Evolutionary conservation across 1,140 invertebrate species (phyloP), one percentile per base, ranked within the genome.

Genomic region (Saccostrea cuccullata): DNA sequence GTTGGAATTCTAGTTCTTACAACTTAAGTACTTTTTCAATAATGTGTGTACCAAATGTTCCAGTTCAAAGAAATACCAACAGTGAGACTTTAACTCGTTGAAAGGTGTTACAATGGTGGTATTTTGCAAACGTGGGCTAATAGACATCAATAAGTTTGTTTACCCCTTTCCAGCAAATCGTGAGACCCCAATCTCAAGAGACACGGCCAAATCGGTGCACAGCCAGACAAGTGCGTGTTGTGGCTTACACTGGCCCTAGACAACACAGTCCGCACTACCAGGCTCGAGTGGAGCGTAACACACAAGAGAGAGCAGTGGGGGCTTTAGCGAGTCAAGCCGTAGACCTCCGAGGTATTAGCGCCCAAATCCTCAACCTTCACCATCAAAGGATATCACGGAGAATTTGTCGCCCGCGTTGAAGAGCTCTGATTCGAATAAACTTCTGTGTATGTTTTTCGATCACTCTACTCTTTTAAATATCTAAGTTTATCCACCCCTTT

Each of bases 21-120:
- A 77, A 77, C 70, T 77, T 77, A 40, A 77, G 70, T 77, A 77
- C 70, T 77, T 77, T 67, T 77, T 77, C 70, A 77, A 77, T 77
- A 77, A 77, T 77, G 70, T 77, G 70, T 77, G 70, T 77, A 77
- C 70, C 70, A 77, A 77, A 36, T 77, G 23, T 73, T 30, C 26
- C 8, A 77, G 70, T 77, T 77, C 70, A 77, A 77, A 77, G 70
- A 77, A 23, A 77, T 77, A 26, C 70, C 70, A 36, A 11, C 9
- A 77, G 70, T 30, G 70, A 77, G 70, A 30, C 70, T 77, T 30
- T 15, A 30, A 26, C 70, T 77, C 70, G 26, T 77, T 77, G 70
- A 77, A 36, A 77, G 70, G 70, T 77, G 70, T 77, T 77, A 77
- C 70, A 77, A 77, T 77, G 70, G 70, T 36, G 70, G 70, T 77